Base-by-base conservation (phyloP, 1,140 invertebrate genomes). In the Drosophila kohkoa region DNA sequence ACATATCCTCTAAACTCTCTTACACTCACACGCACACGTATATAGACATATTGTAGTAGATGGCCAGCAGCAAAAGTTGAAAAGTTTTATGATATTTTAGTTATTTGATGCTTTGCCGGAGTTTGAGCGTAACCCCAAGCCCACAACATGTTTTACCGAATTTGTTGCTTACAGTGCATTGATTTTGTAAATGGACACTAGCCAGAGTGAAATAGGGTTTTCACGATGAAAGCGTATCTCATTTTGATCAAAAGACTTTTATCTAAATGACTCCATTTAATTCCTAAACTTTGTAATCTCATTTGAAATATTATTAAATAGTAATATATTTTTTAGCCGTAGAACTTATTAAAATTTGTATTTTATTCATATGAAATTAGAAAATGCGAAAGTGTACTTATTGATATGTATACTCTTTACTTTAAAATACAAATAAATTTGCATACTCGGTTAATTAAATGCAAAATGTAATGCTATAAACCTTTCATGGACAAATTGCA, bases 51-150 rank as follows among this genome's bases (percentile, higher is more conserved):
- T 20, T 38, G 13, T 8, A 20, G 13, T 32, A 20, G 48, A 60
- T 67, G 65, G 71, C 6, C 41, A 68, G 51, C 57, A 69, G 48
- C 49, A 79, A 87, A 86, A 82, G 76, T 88, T 88, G 20, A 70
- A 88, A 87, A 87, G 66, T 88, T 88, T 83, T 88, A 88, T 77
- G 77, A 88, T 87, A 82, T 87, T 82, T 79, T 70, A 78, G 72
- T 60, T 68, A 71, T 76, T 77, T 77, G 76, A 88, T 88, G 77
- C 72, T 20, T 77, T 60, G 76, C 49, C 49, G 48, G 55, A 70
- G 65, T 68, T 52, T 60, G 45, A 11, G 28, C 20, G 51, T 25
- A 68, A 15, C 58, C 49, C 15, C 28, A 35, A 58, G 55, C 35
- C 11, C 16, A 43, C 32, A 58, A 25, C 38, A 46, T 59, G 52